These are phyloP conservation scores for Dolichomitus sp. DNA, from an alignment of 2,888 invertebrate species.

Conservation along the genomic window DNA sequence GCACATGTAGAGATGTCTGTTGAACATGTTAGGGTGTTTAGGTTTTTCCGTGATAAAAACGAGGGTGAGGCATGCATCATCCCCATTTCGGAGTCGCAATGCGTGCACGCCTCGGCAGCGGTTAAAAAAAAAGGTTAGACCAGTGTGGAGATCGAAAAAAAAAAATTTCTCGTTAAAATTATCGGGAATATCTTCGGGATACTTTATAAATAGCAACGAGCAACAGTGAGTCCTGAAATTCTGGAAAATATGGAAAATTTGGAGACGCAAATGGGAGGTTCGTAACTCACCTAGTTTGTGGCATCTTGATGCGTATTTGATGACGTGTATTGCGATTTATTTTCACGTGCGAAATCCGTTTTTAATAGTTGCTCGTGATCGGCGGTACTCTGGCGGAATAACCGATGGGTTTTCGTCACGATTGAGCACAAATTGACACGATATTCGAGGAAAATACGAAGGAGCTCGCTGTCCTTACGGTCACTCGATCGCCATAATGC, in stretches of 20 bases:
- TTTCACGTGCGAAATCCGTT: conserved; percentile 39
- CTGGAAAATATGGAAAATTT: conserved; percentile 13
- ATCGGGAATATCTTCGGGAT: not conserved
- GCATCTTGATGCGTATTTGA: conserved; percentile 80
- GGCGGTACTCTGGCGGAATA: conserved; percentile 26
- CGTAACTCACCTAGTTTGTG: conserved; percentile 83
- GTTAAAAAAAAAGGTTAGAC: conserved; percentile 60
- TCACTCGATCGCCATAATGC: conserved; percentile 83
- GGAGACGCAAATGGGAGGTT: not conserved
- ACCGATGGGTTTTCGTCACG: not conserved
- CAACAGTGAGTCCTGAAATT: not conserved
- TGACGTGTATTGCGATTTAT: conserved; percentile 72
- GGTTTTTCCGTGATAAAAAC: not conserved
- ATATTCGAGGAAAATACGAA: conserved; percentile 65
- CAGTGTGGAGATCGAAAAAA: conserved; percentile 22
- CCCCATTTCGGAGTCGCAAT: conserved; percentile 10
- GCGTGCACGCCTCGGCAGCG: conserved; percentile 28
- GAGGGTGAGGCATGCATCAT: not conserved
- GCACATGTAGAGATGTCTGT: not conserved
- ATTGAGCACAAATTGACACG: not conserved
- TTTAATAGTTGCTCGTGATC: conserved; percentile 30
- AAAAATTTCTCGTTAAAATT: conserved; percentile 13
- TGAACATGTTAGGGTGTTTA: not conserved
- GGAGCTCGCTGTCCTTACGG: conserved; percentile 75
- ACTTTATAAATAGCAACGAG: not conserved